A percentile compares a stretch with the other conserved stretches of the same genome.
Conservation (phyloP, 2,113 vertebrate species). For the Opisthocomus hoazin region DNA sequence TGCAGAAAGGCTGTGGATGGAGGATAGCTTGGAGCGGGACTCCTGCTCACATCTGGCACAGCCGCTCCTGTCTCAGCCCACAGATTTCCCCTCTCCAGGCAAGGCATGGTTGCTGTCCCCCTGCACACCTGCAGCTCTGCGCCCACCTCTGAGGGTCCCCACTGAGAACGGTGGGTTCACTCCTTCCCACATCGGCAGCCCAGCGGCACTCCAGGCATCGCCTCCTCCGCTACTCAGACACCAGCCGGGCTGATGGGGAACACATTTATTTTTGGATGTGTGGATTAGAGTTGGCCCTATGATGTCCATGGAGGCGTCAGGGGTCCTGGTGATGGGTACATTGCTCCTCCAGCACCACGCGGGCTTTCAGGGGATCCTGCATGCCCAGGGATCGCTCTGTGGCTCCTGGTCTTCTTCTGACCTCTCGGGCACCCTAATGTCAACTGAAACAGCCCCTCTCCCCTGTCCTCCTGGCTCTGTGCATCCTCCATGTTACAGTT, state of each 20-base stretch:
- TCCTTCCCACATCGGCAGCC: neutral
- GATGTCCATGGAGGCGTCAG: neutral
- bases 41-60: neutral
- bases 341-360: neutral
- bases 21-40: neutral
- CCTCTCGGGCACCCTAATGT: rapidly evolving
- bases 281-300: neutral
- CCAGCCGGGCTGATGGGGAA: neutral
- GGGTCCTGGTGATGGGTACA: neutral
- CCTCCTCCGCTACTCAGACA: rapidly evolving
- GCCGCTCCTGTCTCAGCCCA: neutral
- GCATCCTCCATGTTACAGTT: neutral
- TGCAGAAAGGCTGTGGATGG: neutral
- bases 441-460: neutral
- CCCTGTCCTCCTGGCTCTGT: neutral
- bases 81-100: neutral
- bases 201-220: neutral
- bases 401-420: neutral
- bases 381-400: neutral
- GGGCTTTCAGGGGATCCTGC: neutral
- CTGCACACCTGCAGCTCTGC: neutral
- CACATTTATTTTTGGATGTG: neutral
- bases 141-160: neutral
- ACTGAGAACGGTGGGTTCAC: neutral
- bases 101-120: rapidly evolving